Percentiles rank a stretch among this genome's conserved stretches.
Evolutionary conservation across 2,888 invertebrate genomes (phyloP).

Genomic region (Nomada lathburiana): DNA sequence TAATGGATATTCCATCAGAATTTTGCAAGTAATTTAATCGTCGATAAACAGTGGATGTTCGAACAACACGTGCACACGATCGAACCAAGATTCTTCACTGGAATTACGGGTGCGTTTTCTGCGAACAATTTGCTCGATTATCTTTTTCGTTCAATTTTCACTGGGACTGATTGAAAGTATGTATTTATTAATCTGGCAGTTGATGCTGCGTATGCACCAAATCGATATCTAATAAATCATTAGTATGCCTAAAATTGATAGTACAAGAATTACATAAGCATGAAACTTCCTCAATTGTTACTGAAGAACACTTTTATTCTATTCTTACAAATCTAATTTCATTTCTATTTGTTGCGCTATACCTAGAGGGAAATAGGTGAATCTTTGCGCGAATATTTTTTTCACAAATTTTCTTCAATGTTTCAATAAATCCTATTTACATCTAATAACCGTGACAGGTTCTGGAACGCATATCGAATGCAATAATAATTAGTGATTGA

Average conservation of each 20-base stretch:
- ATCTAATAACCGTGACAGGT: slow-evolving; percentile 24
- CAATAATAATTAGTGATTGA: slow-evolving; percentile 28
- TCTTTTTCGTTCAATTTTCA: background rate
- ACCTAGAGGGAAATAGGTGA: too few species aligned
- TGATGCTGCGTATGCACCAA: too few species aligned
- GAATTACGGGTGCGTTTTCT: background rate
- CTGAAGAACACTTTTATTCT: slow-evolving; percentile 3
- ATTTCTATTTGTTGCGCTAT: background rate
- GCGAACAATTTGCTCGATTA: background rate
- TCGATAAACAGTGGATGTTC: slow-evolving; percentile 56
- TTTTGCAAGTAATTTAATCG: slow-evolving; percentile 66
- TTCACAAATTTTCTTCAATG: too few species aligned
- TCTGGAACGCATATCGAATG: background rate
- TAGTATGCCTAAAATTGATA: background rate
- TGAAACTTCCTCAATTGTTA: background rate
- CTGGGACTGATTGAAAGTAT: background rate
- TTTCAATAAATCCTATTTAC: slow-evolving; percentile 20
- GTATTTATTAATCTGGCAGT: too few species aligned
- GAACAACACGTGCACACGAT: slow-evolving; percentile 43
- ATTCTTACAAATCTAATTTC: background rate
- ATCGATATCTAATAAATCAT: background rate
- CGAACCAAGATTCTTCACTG: slow-evolving; percentile 39
- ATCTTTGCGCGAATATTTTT: background rate
- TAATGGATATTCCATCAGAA: slow-evolving; percentile 70
- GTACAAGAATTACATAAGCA: too few species aligned